Percentiles rank a stretch among this genome's conserved stretches.
phyloP scores from a whole-genome alignment of 2,113 vertebrate genomes.

The Podarcis cretensis region DNA sequence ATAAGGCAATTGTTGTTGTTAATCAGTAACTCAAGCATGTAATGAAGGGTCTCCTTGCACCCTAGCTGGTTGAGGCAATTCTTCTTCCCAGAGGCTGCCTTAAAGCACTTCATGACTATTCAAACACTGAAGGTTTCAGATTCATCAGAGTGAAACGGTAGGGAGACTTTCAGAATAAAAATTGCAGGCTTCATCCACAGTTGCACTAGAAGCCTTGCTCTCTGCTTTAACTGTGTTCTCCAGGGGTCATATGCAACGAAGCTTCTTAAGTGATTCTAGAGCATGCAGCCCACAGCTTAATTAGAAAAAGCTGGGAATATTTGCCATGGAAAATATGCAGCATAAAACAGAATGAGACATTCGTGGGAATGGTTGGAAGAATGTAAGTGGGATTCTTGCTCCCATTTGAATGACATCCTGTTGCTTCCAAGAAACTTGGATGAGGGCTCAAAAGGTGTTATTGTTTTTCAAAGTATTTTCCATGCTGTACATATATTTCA shows the following conservation, averaged over 20 bases:
- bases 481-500: neutral
- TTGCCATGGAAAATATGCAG: conserved; percentile 30
- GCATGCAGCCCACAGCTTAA: conserved; percentile 55
- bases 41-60: conserved; percentile 66
- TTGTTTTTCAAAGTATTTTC: neutral
- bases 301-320: conserved; percentile 46
- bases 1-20: conserved; percentile 66
- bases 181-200: conserved; percentile 64
- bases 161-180: conserved; percentile 72
- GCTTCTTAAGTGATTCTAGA: conserved; percentile 64
- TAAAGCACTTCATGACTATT: conserved; percentile 67
- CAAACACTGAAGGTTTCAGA: conserved; percentile 72
- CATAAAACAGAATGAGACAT: conserved; percentile 42
- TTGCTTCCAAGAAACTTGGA: neutral
- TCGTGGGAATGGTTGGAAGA: conserved; percentile 41
- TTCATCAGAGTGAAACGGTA: conserved; percentile 69
- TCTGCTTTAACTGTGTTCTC: conserved; percentile 72
- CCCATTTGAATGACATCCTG: neutral
- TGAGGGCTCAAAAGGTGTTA: neutral
- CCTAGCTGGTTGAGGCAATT: conserved; percentile 45
- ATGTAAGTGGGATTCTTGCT: neutral
- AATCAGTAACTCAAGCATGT: conserved; percentile 79
- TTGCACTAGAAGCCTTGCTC: conserved; percentile 54
- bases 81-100: conserved; percentile 63
- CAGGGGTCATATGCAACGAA: conserved; percentile 47